Evolutionary conservation across 2,888 invertebrate genomes (phyloP), one percentile per base, ranked within the genome.

Genomic region (Ormyrus labotus): DNA sequence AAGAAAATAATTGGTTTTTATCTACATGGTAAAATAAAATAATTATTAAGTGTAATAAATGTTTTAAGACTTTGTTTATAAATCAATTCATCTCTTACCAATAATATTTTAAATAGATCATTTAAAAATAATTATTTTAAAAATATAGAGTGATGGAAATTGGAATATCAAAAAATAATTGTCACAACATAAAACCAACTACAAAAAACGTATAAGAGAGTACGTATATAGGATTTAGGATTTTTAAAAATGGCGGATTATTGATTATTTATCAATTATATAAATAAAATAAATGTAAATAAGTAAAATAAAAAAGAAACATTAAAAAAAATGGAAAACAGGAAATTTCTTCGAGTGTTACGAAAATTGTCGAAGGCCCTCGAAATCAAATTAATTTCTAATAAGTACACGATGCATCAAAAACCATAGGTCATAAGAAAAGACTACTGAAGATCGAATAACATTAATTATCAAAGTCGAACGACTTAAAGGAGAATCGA

Each of bases 341-440:
- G 67, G 34, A 10, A 70, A 53, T 70, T 10, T 75, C 65, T 80
- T 80, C 70, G 48, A 80, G 70, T 75, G 70, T 67, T 80, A 80
- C 65, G 70, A 80, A 75, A 55, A 69, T 74, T 79, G 48, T 80
- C 60, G 69, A 57, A 70, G 60, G 63, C 74, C 69, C 19, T 19
- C 8, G 58, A 63, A 64, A 74, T 55, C 13, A 61, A 61, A 70
- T 19, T 34, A 34, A 34, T 4, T 34, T 34, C 34, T n/a, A 50
- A 34, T 78, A 76, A 68, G 50, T 68, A 76, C 57, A 67, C 34
- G 10, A 63, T 68, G 63, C 76, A 76, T 51, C 13, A 70, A 68
- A 76, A 61, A 71, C 55, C 47, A 76, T 6, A 2, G 9, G n/a
- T n/a, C 58, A 7, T 19, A 11, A 53, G 51, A 60, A 45, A 47